Base-by-base conservation (phyloP, 2,113 vertebrate species). In the Erinaceus europaeus region DNA sequence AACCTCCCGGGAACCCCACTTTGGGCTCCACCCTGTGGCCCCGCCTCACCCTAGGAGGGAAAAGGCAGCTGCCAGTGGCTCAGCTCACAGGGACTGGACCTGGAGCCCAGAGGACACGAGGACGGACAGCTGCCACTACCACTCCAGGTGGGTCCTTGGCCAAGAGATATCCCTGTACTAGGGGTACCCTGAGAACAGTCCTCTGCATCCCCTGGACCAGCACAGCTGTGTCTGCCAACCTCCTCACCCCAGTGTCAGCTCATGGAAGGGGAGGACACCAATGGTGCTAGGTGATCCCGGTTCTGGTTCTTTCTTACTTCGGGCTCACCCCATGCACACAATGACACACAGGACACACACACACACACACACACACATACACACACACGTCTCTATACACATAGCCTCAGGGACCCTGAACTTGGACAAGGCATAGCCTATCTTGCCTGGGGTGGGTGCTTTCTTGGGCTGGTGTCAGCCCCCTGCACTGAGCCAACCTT, bases 41-140 rank as follows among this genome's bases (percentile, higher is more conserved):
- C 91, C 92, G 2, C 92, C 95, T 85, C 55, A 73, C 59, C 67
- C 44, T 11, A 29, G 81, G 69, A 94, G 78, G 92, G 84, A 94
- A 94, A 93, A 94, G 81, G 64, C 62, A 1, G 57, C 61, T 10
- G 73, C 77, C 32, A 11, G 44, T n/a, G 1, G 40, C 86, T 48
- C 46, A 13, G 9, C 62, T 48, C 92, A 73, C 65, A 57, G 46
- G 65, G 74, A 20, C 53, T 11, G 40, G 50, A 84, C 81, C 75
- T 6, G 83, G 65, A 73, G 61, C 80, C 57, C 46, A 6, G 46
- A 71, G 44, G 34, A 80, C 44, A 0, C 29, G 61, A 78, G 15
- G 86, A 84, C 32, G 20, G 48, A 8, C n/a, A 1, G 50, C 80
- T 4, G 4, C 64, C 9, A 1, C 18, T 9, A 12, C 46, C 6